phyloP scores from a whole-genome alignment of 1,140 invertebrate species.

The Leptinotarsa texana region DNA sequence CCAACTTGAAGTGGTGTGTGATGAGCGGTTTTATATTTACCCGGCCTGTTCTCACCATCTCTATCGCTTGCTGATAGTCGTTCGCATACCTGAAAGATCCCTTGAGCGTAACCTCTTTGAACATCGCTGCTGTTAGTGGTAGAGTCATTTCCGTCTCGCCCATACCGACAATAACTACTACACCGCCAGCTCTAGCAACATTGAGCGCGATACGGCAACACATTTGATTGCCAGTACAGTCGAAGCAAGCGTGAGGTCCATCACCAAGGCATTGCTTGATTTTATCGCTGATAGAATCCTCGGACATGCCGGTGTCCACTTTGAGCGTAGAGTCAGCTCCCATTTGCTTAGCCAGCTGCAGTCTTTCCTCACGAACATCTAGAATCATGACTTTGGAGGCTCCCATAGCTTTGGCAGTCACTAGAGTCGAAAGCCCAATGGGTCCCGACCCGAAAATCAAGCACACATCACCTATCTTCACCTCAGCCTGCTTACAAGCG shows the following conservation, averaged over 20 bases:
- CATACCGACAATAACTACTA: slow-evolving; percentile 82
- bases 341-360: slow-evolving; percentile 78
- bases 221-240: slow-evolving; percentile 82
- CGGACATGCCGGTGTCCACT: slow-evolving; percentile 59
- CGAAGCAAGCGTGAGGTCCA: slow-evolving; percentile 77
- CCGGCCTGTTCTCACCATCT: slow-evolving; percentile 78
- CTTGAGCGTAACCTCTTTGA: slow-evolving; percentile 85
- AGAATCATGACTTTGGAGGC: slow-evolving; percentile 80
- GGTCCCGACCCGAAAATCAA: slow-evolving; percentile 89
- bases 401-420: slow-evolving; percentile 89
- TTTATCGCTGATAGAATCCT: slow-evolving; percentile 64
- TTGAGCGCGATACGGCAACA: slow-evolving; percentile 71
- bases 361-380: slow-evolving; percentile 74
- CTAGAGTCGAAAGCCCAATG: slow-evolving; percentile 82
- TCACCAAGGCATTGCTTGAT: slow-evolving; percentile 68
- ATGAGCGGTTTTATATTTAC: slow-evolving; percentile 85
- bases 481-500: slow-evolving; percentile 78
- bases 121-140: slow-evolving; percentile 77
- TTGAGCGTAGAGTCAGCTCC: slow-evolving; percentile 77
- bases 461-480: slow-evolving; percentile 74
- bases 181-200: slow-evolving; percentile 82
- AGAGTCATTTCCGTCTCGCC: slow-evolving; percentile 76
- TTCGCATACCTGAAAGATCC: slow-evolving; percentile 91
- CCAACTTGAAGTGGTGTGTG: slow-evolving; percentile 85
- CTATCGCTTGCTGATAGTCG: slow-evolving; percentile 82